These are phyloP conservation scores for Chouioia cunea DNA, from an alignment of 2,888 invertebrate genomes.

Conservation along the genomic window DNA sequence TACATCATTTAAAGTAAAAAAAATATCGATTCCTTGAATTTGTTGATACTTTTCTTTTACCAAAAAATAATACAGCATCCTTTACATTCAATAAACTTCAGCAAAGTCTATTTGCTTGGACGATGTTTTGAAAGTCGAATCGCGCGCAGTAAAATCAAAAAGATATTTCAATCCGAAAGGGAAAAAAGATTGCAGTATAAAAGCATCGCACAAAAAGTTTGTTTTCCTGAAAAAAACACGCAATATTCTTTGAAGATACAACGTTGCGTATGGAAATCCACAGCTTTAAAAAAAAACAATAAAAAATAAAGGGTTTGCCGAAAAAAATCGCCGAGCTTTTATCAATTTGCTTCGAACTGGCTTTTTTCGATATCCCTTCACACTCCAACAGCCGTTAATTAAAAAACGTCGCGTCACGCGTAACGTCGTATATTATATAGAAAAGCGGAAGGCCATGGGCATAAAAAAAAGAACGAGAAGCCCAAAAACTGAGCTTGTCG, in stretches of 20 bases:
- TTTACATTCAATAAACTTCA: too few species aligned
- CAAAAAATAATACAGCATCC: too few species aligned
- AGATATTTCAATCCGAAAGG: constrained; percentile 18
- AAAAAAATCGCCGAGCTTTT: constrained; percentile 10
- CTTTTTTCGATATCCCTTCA: constrained; percentile 44
- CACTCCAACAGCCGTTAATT: constrained; percentile 34
- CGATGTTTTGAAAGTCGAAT: too few species aligned
- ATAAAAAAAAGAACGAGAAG: too few species aligned
- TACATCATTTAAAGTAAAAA: too few species aligned
- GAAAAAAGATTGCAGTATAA: neutral
- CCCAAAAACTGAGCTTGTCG: constrained; percentile 18
- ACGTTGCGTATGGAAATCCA: constrained; percentile 37
- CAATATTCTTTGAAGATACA: constrained; percentile 46
- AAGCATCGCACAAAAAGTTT: constrained; percentile 32
- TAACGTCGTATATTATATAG: too few species aligned
- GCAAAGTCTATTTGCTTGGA: too few species aligned
- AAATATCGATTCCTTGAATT: too few species aligned
- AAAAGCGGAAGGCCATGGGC: too few species aligned
- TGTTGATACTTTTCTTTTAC: too few species aligned
- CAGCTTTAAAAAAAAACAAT: constrained; percentile 4
- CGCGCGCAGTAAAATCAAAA: too few species aligned
- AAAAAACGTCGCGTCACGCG: constrained; percentile 28
- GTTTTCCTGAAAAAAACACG: constrained; percentile 34
- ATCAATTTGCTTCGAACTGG: constrained; percentile 30
- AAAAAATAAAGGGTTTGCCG: neutral